Base-by-base conservation (phyloP, 2,113 vertebrate species). In the Grammomys dolichurus region DNA sequence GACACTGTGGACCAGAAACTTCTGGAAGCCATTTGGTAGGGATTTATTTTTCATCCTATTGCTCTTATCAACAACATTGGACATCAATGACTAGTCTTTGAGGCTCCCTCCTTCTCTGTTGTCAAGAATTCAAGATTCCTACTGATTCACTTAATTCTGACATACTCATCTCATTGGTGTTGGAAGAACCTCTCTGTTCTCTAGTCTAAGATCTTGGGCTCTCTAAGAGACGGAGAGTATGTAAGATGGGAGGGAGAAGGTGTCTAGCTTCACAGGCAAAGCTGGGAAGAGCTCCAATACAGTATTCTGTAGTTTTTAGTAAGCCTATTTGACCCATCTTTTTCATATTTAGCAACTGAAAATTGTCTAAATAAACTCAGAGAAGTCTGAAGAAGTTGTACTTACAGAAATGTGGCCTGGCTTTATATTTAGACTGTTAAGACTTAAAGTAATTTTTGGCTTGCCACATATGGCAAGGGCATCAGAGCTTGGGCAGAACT, bases 361-460 rank as follows among this genome's bases (percentile, higher is more conserved):
- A 94, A 89, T 28, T 54, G 72, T 31, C 31, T 60, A 60, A 40
- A 86, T 75, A 60, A 67, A 40, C 24, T 91, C 7, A 63, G 60
- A 65, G 70, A 91, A 63, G 95, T 17, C n/a, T 72, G 69, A 43
- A 90, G n/a, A 94, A 90, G 54, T 67, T 90, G n/a, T 31, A n/a
- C 33, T 40, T 78, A 65, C 5, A 80, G 85, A 75, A 5, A 58
- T 56, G 36, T 78, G 36, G 31, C 5, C 77, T 90, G 51, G 65
- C 51, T 19, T 86, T 90, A 88, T 67, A n/a, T 76, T 91, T 73
- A 77, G 40, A 73, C 43, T 36, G n/a, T 86, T 87, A 85, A 78
- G 40, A 80, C 16, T n/a, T 84, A 63, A 26, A 91, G 20, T 73
- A n/a, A 72, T 90, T 87, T 70, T 85, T 40, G 73, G 28, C 87